Evolutionary conservation across 2,797 vertebrate genomes (phyloP).

Genomic region (Masticophis lateralis): DNA sequence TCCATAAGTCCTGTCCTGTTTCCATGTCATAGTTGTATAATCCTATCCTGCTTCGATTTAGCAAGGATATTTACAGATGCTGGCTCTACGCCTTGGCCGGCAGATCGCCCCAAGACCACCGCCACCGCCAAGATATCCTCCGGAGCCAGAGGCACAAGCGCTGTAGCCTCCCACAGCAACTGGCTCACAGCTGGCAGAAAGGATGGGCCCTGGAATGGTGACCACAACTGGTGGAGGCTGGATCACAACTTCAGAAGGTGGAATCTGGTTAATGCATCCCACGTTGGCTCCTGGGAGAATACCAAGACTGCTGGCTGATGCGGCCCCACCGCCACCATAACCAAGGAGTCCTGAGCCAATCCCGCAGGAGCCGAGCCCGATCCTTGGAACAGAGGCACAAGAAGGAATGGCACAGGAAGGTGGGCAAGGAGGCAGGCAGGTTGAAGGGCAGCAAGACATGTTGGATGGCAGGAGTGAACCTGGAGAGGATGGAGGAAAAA

Average conservation of each 20-base stretch:
- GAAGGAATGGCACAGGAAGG: slow-evolving; percentile 6
- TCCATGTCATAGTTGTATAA: background rate
- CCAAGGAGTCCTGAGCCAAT: background rate
- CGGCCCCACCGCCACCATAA: background rate
- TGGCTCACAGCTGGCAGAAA: background rate
- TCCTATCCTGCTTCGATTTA: background rate
- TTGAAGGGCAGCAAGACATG: background rate
- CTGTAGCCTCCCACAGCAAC: background rate
- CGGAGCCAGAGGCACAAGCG: background rate
- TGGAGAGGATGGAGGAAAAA: background rate
- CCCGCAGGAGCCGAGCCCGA: background rate
- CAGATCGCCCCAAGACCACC: background rate
- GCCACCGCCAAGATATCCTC: background rate
- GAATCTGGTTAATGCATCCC: background rate
- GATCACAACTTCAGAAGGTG: background rate
- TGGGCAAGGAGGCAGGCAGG: background rate
- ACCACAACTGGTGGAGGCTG: background rate
- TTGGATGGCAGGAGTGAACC: background rate
- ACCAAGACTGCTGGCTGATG: background rate
- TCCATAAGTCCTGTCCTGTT: background rate
- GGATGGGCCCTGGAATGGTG: background rate
- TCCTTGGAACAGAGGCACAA: background rate
- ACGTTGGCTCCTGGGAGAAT: background rate
- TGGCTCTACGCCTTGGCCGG: background rate
- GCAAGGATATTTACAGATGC: background rate